Conservation (phyloP, 2,113 vertebrate genomes). For the Pachyramphus minor region DNA sequence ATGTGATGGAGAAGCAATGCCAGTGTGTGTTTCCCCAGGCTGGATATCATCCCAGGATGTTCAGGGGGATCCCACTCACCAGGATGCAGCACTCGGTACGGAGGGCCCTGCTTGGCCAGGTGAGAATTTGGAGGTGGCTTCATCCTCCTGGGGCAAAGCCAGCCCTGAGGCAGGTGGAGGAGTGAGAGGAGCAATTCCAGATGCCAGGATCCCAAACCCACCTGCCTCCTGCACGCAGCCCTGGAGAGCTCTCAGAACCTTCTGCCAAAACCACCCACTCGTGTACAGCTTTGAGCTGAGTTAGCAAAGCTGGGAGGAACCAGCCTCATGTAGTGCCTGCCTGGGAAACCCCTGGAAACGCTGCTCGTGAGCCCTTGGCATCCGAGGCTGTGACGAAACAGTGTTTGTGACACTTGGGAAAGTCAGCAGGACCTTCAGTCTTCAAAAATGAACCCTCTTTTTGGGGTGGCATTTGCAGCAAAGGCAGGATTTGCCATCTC, state of each 20-base stretch:
- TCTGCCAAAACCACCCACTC: not conserved
- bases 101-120: not conserved
- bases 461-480: not conserved
- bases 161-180: not conserved
- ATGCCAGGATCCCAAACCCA: fast-evolving
- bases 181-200: not conserved
- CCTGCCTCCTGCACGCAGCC: not conserved
- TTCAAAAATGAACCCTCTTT: not conserved
- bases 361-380: fast-evolving
- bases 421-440: not conserved
- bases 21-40: no score
- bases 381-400: fast-evolving
- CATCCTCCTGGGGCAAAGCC: not conserved
- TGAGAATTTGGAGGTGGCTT: not conserved
- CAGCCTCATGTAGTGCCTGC: fast-evolving
- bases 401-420: not conserved
- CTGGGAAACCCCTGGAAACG: fast-evolving
- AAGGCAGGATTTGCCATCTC: fast-evolving
- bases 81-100: fast-evolving
- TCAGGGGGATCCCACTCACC: not conserved
- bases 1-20: not conserved
- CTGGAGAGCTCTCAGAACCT: fast-evolving
- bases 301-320: not conserved
- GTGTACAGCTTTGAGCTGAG: not conserved
- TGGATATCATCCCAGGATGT: fast-evolving